phyloP scores from a whole-genome alignment of 2,888 invertebrate species.

The Hypomecis atomaria region DNA sequence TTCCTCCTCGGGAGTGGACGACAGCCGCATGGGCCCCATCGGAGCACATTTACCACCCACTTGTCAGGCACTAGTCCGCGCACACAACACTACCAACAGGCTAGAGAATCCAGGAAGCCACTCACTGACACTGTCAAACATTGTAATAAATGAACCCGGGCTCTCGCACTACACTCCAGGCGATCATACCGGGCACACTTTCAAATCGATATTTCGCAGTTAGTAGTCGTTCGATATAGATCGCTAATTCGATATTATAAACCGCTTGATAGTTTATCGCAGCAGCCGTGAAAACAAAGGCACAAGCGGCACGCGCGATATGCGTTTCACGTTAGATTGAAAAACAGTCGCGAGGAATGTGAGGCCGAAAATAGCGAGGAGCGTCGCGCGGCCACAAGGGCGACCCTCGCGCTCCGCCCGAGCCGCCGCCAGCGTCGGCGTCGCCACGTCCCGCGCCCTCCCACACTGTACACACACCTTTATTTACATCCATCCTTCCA shows the following conservation, averaged over 20 bases:
- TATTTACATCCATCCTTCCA: conserved; percentile 76
- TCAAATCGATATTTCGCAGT: conserved; percentile 46
- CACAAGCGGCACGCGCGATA: conserved; percentile 76
- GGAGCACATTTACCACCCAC: conserved; percentile 51
- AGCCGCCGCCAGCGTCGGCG: conserved; percentile 43
- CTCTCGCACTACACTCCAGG: conserved; percentile 46
- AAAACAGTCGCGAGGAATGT: conserved; percentile 83
- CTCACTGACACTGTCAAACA: conserved; percentile 61
- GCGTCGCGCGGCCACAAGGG: conserved; percentile 80
- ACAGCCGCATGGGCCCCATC: conserved; percentile 78
- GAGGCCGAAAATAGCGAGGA: conserved; percentile 82
- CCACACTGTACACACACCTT: conserved; percentile 66
- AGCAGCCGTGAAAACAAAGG: conserved; percentile 71
- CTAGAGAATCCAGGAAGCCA: conserved; percentile 49
- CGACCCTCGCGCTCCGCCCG: conserved; percentile 71
- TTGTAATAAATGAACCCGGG: conserved; percentile 52
- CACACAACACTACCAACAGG: conserved; percentile 56
- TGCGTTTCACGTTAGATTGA: conserved; percentile 82
- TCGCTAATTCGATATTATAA: conserved; percentile 53
- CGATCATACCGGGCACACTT: conserved; percentile 34
- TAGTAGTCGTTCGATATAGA: conserved; percentile 50
- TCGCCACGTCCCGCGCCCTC: conserved; percentile 46
- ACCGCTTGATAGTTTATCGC: conserved; percentile 54
- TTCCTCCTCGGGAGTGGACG: conserved; percentile 76
- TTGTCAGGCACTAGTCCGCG: conserved; percentile 68